These are phyloP conservation scores for Microplitis demolitor DNA, from an alignment of 1,140 invertebrate species.

Conservation along the genomic window DNA sequence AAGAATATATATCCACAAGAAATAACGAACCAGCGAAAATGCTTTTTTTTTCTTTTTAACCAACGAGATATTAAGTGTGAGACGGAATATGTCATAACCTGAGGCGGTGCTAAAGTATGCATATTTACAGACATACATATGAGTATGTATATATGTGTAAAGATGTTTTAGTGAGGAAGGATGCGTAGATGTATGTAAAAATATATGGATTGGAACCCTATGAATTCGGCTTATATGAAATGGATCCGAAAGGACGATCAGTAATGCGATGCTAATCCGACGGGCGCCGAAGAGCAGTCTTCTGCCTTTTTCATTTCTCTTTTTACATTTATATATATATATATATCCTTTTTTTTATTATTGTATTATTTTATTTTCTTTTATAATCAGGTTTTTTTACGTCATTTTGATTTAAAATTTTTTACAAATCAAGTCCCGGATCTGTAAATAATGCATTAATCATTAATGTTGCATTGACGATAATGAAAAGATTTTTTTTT, in stretches of 20 bases:
- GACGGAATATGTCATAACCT: conserved; percentile 47
- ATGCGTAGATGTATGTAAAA: not conserved
- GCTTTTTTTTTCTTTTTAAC: not conserved
- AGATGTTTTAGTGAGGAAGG: not conserved
- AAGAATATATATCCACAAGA: conserved; percentile 20
- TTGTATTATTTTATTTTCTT: not conserved
- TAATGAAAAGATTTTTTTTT: too few relatives aligned
- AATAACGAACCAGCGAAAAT: conserved; percentile 13
- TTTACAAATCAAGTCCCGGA: too few relatives aligned
- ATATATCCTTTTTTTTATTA: not conserved
- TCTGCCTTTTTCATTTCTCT: conserved; percentile 8
- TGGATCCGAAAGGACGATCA: conserved; percentile 33
- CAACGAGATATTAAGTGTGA: conserved; percentile 9
- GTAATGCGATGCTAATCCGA: conserved; percentile 45
- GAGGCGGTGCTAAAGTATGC: conserved; percentile 25
- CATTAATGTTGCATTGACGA: too few relatives aligned
- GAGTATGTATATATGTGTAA: not conserved
- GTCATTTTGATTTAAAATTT: too few relatives aligned
- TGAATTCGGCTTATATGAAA: conserved; percentile 64
- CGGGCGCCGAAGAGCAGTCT: conserved; percentile 11
- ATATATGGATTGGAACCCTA: conserved; percentile 34
- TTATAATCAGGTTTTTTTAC: too few relatives aligned
- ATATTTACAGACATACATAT: not conserved
- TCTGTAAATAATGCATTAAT: too few relatives aligned
- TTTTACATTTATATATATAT: not conserved